phyloP scores from a whole-genome alignment of 2,113 vertebrate species.

The Epinephelus cyanopodus region DNA sequence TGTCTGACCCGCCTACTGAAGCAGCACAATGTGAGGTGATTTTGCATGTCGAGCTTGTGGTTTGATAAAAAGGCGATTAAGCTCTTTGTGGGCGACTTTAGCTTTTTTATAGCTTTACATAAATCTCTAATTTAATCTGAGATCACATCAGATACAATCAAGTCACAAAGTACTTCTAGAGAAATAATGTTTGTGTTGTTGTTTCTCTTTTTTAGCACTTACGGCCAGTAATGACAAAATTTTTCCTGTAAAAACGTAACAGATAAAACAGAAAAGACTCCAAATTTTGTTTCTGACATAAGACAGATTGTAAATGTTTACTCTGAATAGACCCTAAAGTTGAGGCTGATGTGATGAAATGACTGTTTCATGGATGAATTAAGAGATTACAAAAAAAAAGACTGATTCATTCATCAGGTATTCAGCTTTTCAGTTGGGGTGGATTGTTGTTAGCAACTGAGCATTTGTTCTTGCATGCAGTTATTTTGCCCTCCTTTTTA shows the following conservation, averaged over 20 bases:
- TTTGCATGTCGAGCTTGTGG: conserved; percentile 20
- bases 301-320: no score
- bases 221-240: neutral
- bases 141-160: neutral
- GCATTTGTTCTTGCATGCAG: no score
- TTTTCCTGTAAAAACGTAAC: neutral
- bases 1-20: conserved; percentile 31
- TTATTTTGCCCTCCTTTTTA: no score
- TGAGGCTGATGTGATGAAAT: no score
- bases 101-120: conserved; percentile 32
- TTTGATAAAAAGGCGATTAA: conserved; percentile 49
- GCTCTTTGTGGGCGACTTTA: conserved; percentile 36
- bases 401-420: no score
- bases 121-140: conserved; percentile 13
- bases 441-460: no score
- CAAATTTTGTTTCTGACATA: no score
- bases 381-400: no score
- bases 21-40: conserved; percentile 35
- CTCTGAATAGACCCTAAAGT: no score
- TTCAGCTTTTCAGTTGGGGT: no score
- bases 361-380: no score
- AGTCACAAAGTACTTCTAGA: no score
- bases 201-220: neutral
- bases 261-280: neutral
- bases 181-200: neutral